Evolutionary conservation across 92 coral and sea anemone genomes (phyloP).

Genomic region (Actinostola sp.): DNA sequence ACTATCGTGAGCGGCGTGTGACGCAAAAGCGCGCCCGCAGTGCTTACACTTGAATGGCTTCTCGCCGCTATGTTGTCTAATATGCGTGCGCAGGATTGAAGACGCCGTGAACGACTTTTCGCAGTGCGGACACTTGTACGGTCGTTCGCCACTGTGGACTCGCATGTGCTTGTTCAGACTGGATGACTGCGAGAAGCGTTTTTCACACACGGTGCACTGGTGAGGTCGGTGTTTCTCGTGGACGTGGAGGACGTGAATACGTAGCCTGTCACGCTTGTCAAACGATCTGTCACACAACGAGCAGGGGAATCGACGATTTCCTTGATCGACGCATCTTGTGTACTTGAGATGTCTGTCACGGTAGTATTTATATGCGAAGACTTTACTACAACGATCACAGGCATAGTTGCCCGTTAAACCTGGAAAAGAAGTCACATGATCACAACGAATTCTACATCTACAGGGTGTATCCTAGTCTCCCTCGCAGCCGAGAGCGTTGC

Average conservation of each 20-base stretch:
- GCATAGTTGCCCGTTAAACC: conserved; percentile 63
- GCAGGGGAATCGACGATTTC: conserved; percentile 95
- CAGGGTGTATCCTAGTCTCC: neutral
- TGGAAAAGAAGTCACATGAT: neutral
- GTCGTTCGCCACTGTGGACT: conserved; percentile 98
- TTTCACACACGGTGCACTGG: conserved; percentile 93
- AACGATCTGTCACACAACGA: conserved; percentile 97
- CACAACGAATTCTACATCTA: neutral
- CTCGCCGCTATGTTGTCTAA: conserved; percentile 97
- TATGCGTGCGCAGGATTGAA: conserved; percentile 92
- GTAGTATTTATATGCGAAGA: conserved; percentile 96
- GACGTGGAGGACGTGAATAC: conserved; percentile 96
- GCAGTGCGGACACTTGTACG: conserved; percentile 97
- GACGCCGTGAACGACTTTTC: conserved; percentile 98
- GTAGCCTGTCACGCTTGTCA: conserved; percentile 97
- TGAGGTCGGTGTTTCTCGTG: conserved; percentile 99
- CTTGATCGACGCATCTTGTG: conserved; percentile 98
- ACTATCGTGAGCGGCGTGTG: conserved; percentile 99
- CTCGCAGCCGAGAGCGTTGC: too few species aligned
- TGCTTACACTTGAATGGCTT: conserved; percentile 99
- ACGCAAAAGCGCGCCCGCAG: conserved; percentile 97
- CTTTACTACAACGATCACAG: conserved; percentile 98
- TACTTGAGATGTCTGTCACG: conserved; percentile 97
- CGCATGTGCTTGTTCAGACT: conserved; percentile 93
- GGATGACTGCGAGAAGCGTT: conserved; percentile 96